Evolutionary conservation across 2,113 vertebrate species (phyloP).

Genomic region (Brachypodius melanocephalos): DNA sequence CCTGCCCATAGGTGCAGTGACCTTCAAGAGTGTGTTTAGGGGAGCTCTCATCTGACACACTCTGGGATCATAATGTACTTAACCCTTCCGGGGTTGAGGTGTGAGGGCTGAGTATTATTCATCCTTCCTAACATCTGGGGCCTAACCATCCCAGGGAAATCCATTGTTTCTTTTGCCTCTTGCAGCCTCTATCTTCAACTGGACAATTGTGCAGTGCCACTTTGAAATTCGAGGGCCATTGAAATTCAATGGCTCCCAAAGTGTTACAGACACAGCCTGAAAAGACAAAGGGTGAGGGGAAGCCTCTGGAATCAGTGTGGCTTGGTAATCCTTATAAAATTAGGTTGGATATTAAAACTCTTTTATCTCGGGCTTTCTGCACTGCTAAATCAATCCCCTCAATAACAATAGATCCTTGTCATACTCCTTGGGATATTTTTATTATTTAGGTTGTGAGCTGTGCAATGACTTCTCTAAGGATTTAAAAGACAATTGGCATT

Average conservation of each 20-base stretch:
- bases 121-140: not conserved
- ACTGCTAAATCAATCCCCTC: slow-evolving; percentile 1
- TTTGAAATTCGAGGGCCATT: not conserved
- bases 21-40: not conserved
- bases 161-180: not conserved
- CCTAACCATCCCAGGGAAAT: not conserved
- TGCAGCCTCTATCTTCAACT: not conserved
- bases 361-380: not conserved
- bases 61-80: not conserved
- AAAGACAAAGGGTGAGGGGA: not conserved
- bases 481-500: slow-evolving; percentile 8
- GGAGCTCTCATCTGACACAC: not conserved
- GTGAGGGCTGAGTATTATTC: not conserved
- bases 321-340: slow-evolving; percentile 60
- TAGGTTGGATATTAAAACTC: slow-evolving; percentile 45
- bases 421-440: slow-evolving; percentile 36
- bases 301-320: not conserved
- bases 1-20: not conserved
- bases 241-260: slow-evolving; percentile 24
- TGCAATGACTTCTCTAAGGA: not conserved
- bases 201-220: not conserved
- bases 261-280: slow-evolving; percentile 1
- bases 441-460: slow-evolving; percentile 31
- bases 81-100: not conserved
- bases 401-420: slow-evolving; percentile 36